Conservation (phyloP, 1,140 invertebrate genomes). For the Scaptomyza hsui region DNA sequence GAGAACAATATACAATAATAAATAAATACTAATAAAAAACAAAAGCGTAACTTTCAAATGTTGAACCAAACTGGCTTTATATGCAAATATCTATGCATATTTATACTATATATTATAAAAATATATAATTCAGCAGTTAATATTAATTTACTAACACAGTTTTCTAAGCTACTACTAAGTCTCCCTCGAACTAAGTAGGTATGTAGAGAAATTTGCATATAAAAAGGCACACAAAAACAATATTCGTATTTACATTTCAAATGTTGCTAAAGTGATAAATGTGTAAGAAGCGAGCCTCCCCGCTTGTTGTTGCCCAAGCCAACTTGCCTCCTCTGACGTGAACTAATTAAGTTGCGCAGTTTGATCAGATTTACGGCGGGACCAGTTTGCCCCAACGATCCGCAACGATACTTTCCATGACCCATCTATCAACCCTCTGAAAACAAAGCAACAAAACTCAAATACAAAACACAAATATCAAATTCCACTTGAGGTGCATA, state of each 20-base stretch:
- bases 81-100: slow-evolving; percentile 8
- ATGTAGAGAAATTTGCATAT: slow-evolving; percentile 54
- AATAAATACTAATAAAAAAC: slow-evolving; percentile 19
- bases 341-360: slow-evolving; percentile 77
- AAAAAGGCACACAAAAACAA: slow-evolving; percentile 29
- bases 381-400: slow-evolving; percentile 42
- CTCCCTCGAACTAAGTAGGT: background rate
- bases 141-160: slow-evolving; percentile 59
- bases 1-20: slow-evolving; percentile 5
- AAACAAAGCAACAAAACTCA: slow-evolving; percentile 9
- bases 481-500: slow-evolving; percentile 60
- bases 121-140: slow-evolving; percentile 33
- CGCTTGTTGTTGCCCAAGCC: slow-evolving; percentile 7
- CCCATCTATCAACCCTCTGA: slow-evolving; percentile 49
- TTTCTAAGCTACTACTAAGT: slow-evolving; percentile 13
- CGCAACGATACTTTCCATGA: slow-evolving; percentile 64
- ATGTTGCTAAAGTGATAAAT: slow-evolving; percentile 42
- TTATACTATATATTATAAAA: slow-evolving; percentile 43
- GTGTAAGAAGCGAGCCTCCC: slow-evolving; percentile 27
- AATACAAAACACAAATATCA: slow-evolving; percentile 55
- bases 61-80: slow-evolving; percentile 7
- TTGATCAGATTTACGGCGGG: slow-evolving; percentile 65
- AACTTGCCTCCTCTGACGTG: slow-evolving; percentile 51
- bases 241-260: slow-evolving; percentile 36
- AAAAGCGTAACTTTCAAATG: slow-evolving; percentile 12